Conservation (phyloP, 2,113 vertebrate genomes). For the Porphyrio hochstetteri region DNA sequence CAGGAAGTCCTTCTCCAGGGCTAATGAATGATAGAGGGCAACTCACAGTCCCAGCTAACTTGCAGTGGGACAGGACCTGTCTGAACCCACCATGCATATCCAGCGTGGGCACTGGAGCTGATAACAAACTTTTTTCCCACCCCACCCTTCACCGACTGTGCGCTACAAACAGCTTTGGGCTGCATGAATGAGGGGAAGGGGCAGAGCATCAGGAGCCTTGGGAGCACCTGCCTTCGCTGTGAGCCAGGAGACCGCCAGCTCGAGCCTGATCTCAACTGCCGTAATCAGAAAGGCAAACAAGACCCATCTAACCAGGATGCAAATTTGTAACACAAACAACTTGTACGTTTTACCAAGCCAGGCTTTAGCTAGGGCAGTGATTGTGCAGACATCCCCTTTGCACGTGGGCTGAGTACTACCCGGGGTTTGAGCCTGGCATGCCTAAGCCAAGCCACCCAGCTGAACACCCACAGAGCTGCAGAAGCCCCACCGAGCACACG, state of each 20-base stretch:
- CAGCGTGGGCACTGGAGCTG: background rate
- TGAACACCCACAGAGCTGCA: background rate
- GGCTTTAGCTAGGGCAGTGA: background rate
- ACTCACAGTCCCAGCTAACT: background rate
- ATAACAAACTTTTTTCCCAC: background rate
- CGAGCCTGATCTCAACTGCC: background rate
- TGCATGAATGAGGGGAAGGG: background rate
- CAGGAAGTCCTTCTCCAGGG: background rate
- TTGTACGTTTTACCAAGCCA: background rate
- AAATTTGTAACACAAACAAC: background rate
- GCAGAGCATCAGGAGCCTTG: background rate
- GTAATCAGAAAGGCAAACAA: background rate
- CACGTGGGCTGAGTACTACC: too few species aligned
- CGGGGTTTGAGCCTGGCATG: background rate
- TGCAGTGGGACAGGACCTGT: background rate
- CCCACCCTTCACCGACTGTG: rapidly evolving
- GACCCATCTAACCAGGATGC: background rate
- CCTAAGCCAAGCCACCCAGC: background rate
- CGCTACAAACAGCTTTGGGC: background rate
- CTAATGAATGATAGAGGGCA: background rate
- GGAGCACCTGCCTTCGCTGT: background rate
- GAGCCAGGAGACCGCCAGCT: background rate
- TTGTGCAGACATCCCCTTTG: background rate
- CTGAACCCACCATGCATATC: background rate
- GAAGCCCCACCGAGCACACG: background rate